Base-by-base conservation (phyloP, 2,113 vertebrate genomes). In the Urocitellus parryii region DNA sequence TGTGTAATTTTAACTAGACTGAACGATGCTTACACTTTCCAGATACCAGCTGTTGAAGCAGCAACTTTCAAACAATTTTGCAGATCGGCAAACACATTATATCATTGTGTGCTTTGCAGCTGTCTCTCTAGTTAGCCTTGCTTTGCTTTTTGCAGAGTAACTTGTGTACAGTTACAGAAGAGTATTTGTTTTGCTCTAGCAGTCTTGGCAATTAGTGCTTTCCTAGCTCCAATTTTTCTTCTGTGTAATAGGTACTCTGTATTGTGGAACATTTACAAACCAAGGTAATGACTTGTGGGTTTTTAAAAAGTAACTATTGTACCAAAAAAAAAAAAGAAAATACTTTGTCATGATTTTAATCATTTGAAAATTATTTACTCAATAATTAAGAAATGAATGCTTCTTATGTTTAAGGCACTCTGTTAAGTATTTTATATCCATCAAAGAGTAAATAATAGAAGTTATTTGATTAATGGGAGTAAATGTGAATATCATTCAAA, bases 1-100 rank as follows among this genome's bases (percentile, higher is more conserved):
- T 96, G 95, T 93, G 96, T 98, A 96, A 97, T 97, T 98, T 97
- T 97, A 98, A 97, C 96, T 97, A 98, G 93, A 91, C 83, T 29
- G 73, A 97, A 94, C 1, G 92, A 95, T 97, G 96, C 91, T 97
- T 95, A 96, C 89, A 89, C 92, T 97, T 96, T 94, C 93, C 90
- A 97, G 93, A 96, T 95, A 97, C 94, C 97, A 98, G 97, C 97
- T 98, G 95, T 97, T 96, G 97, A 97, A 97, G 94, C 88, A 96
- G 89, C 83, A 96, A 97, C 97, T 97, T 97, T 97, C 83, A 96
- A 97, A 96, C 92, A 94, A 97, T 97, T 98, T 97, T 97, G 96
- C 97, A 96, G 91, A 96, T 98, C 73, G 79, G 95, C 97, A 97
- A 97, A 97, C 97, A 97, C 96, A 97, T 98, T 95, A 91, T 98